These are phyloP conservation scores for Trachymyrmex cornetzi DNA, from an alignment of 1,140 invertebrate genomes.

Conservation along the genomic window DNA sequence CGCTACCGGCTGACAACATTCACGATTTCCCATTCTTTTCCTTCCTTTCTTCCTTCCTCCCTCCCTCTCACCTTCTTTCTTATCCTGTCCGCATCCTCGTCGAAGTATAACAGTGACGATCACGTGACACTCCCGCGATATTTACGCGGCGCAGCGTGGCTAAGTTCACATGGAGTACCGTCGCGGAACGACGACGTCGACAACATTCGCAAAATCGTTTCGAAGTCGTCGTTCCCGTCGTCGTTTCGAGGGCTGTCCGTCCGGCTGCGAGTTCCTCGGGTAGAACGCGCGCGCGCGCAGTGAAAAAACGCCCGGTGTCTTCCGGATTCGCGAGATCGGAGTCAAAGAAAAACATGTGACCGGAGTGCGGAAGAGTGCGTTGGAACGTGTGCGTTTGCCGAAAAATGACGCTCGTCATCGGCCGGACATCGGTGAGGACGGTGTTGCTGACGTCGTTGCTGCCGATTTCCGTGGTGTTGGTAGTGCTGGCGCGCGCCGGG, in stretches of 20 bases:
- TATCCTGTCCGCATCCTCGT: not conserved
- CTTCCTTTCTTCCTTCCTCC: no score
- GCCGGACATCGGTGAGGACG: slow-evolving; percentile 53
- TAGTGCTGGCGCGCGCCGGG: slow-evolving; percentile 57
- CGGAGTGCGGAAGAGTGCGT: slow-evolving; percentile 27
- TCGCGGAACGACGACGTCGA: slow-evolving; percentile 35
- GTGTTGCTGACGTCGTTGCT: slow-evolving; percentile 65
- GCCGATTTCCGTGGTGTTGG: slow-evolving; percentile 57
- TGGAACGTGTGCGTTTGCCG: not conserved
- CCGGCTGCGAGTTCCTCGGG: not conserved
- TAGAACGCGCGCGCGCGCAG: not conserved
- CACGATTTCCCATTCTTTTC: not conserved
- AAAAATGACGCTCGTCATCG: slow-evolving; percentile 67
- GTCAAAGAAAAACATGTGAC: slow-evolving; percentile 35
- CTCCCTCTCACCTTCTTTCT: no score
- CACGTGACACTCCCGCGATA: slow-evolving; percentile 40
- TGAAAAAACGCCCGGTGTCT: slow-evolving; percentile 30
- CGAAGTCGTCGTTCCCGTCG: not conserved
- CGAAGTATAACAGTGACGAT: not conserved
- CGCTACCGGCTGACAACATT: slow-evolving; percentile 36
- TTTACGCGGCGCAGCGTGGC: not conserved
- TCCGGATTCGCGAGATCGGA: not conserved
- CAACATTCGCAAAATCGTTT: slow-evolving; percentile 18
- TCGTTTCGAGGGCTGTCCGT: not conserved
- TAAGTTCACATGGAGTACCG: slow-evolving; percentile 59